Evolutionary conservation across 2,113 vertebrate species (phyloP).

Genomic region (Xiphias gladius): DNA sequence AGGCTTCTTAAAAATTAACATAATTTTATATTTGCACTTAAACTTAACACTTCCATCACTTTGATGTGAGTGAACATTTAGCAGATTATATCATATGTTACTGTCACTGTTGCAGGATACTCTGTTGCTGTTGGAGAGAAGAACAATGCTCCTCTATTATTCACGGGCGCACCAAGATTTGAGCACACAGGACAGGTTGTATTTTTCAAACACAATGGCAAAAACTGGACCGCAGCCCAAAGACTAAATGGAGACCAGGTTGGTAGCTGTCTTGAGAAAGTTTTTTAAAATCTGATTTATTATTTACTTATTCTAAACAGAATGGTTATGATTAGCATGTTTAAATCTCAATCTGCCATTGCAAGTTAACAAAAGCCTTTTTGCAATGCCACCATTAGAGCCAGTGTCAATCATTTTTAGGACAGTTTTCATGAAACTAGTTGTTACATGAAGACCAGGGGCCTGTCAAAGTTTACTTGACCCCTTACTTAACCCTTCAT

Average conservation of each 20-base stretch:
- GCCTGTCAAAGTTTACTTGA: background rate
- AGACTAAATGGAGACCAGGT: slow-evolving; percentile 75
- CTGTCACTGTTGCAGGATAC: slow-evolving; percentile 75
- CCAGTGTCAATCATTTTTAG: too few relatives aligned
- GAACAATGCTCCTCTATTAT: slow-evolving; percentile 51
- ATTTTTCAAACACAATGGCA: slow-evolving; percentile 53
- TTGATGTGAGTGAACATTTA: background rate
- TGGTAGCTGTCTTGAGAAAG: slow-evolving; percentile 3
- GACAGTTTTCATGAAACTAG: background rate
- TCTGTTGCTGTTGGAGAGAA: slow-evolving; percentile 74
- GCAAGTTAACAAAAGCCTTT: background rate
- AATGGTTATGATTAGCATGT: background rate
- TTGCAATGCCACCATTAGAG: background rate
- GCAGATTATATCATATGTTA: background rate
- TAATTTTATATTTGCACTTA: background rate
- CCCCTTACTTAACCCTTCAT: background rate
- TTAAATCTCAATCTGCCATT: background rate
- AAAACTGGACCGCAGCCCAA: slow-evolving; percentile 45
- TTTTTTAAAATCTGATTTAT: background rate
- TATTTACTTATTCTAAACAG: background rate
- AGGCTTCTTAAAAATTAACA: background rate
- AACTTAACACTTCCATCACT: background rate
- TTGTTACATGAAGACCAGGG: background rate
- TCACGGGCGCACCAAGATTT: slow-evolving; percentile 82
- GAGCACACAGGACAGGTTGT: slow-evolving; percentile 76